These are phyloP conservation scores for Lycaena phlaeas DNA, from an alignment of 2,888 invertebrate species.

Conservation along the genomic window DNA sequence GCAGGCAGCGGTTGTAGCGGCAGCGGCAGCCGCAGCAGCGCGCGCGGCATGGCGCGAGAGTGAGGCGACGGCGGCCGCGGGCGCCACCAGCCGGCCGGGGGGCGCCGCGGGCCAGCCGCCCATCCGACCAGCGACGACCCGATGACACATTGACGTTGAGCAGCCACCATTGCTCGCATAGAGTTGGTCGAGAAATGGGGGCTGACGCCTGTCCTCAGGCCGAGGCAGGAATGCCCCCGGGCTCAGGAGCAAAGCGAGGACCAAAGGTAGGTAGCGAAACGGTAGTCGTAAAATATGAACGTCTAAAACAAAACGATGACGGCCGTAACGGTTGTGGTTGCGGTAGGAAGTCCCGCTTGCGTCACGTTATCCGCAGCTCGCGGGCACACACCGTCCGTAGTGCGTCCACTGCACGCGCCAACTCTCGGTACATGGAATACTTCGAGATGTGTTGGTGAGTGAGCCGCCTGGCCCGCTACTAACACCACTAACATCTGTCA, in stretches of 20 bases:
- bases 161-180: conserved; percentile 97
- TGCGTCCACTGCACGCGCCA: conserved; percentile 30
- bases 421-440: conserved; percentile 38
- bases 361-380: conserved; percentile 25
- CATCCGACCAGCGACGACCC: conserved; percentile 53
- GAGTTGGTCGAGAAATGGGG: conserved; percentile 98
- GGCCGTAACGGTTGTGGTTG: conserved; percentile 29
- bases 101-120: conserved; percentile 60
- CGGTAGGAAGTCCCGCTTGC: conserved; percentile 33
- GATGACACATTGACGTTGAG: conserved; percentile 71
- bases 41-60: conserved; percentile 35
- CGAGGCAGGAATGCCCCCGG: conserved; percentile 95
- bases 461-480: conserved; percentile 30
- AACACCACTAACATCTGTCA: conserved; percentile 34
- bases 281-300: conserved; percentile 12
- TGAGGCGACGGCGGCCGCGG: conserved; percentile 48
- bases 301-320: conserved; percentile 16
- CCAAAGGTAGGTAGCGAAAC: conserved; percentile 79
- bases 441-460: conserved; percentile 68
- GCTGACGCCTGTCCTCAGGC: conserved; percentile 97
- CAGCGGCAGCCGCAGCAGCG: conserved; percentile 36
- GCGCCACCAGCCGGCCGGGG: conserved; percentile 51
- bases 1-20: conserved; percentile 30
- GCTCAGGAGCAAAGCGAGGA: conserved; percentile 80
- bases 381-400: conserved; percentile 22